Evolutionary conservation across 2,888 invertebrate genomes (phyloP), one percentile per base, ranked within the genome.

Genomic region (Chrysotoxum bicinctum): DNA sequence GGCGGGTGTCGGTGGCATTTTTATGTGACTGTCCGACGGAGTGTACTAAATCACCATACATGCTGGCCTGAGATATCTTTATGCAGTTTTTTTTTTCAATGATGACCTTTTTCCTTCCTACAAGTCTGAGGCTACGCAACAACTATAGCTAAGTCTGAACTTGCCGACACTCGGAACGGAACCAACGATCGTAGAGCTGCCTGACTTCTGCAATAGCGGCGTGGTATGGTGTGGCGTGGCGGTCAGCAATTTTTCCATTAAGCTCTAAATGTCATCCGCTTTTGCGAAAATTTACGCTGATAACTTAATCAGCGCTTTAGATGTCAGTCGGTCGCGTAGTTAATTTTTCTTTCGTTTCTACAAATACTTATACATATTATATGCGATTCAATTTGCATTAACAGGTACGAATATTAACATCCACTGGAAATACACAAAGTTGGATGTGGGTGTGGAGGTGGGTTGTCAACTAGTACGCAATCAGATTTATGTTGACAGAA

Each of bases 1-100:
- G 70, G 16, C 79, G 70, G 84, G 79, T 76, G 79, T 70, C 84
- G 79, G 79, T 84, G 84, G 84, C 84, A 84, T 70, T 84, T 84
- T 84, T 84, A 84, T 80, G 79, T 66, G 79, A 76, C 84, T 75
- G 60, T 72, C 72, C 21, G 60, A 58, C 35, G 43, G 14, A 4
- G 19, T 6, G 58, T 73, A 72, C 66, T 84, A 84, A 79, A 79
- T 84, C 84, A 79, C 56, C 62, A 23, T 50, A 14, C 48, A 50
- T 50, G 14, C 14, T 0, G 23, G 56, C 48, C 68, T n/a, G 62
- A 54, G 73, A 83, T 77, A 83, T 69, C 78, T 83, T 69, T 83
- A 70, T 74, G 79, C 79, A 79, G 64, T 70, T 70, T 50, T 40
- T 35, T 30, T 16, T 26, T 30, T 35, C 37, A 48, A 70, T 56